A percentile compares a stretch with the other conserved stretches of the same genome.
These are phyloP conservation scores for Hylaea fasciaria DNA, from an alignment of 2,888 invertebrate genomes.

Conservation along the genomic window DNA sequence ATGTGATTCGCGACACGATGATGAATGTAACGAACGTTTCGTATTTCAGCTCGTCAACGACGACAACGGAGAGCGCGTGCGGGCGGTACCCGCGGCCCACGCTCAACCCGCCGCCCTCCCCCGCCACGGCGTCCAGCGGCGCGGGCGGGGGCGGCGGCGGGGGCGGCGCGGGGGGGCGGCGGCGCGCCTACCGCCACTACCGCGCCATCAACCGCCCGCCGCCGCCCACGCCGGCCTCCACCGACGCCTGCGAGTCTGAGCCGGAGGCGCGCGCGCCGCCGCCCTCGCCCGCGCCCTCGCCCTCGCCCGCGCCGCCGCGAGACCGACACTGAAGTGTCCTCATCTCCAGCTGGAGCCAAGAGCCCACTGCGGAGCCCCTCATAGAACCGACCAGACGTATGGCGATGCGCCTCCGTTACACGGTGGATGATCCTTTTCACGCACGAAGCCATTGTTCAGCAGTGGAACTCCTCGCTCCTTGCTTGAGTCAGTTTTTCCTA, in stretches of 20 bases:
- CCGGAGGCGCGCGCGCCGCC: conserved; percentile 92
- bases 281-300: conserved; percentile 91
- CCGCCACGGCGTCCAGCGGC: conserved; percentile 88
- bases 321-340: background rate
- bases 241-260: conserved; percentile 96
- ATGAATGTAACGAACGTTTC: too few relatives aligned
- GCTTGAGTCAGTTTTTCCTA: too few relatives aligned
- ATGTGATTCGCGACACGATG: too few relatives aligned
- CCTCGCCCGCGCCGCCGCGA: conserved; percentile 44
- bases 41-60: conserved; percentile 57
- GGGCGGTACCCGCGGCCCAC: conserved; percentile 93
- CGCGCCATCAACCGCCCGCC: conserved; percentile 94
- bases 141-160: conserved; percentile 87
- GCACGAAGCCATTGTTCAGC: too few relatives aligned
- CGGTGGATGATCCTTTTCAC: too few relatives aligned
- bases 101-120: conserved; percentile 96
- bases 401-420: too few relatives aligned
- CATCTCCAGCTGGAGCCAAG: too few relatives aligned
- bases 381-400: too few relatives aligned
- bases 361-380: too few relatives aligned
- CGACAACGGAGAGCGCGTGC: conserved; percentile 82
- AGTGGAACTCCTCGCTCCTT: too few relatives aligned
- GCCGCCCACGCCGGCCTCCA: conserved; percentile 97
- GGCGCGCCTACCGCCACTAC: conserved; percentile 91
- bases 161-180: conserved; percentile 90